Evolutionary conservation across 1,140 invertebrate species (phyloP), one percentile per base, ranked within the genome.

Genomic region (Anastrepha ludens): DNA sequence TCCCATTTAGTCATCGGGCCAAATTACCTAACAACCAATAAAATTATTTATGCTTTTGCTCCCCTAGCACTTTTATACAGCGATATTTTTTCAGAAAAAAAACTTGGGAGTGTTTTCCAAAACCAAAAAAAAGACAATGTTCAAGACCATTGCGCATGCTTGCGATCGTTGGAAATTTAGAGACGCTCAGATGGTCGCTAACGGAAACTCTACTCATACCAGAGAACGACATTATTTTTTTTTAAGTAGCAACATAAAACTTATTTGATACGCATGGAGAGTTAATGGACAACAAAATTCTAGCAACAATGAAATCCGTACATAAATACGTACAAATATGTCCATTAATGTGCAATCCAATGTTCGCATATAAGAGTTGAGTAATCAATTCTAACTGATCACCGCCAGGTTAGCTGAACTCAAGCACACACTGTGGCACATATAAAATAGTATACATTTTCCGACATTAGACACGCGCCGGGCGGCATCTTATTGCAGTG

Each of bases 251-350:
- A 29, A 29, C 1, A 29, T 29, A 29, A 29, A 29, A 29, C 29
- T 29, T 29, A 29, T 29, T 29, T 29, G 29, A 29, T 29, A 29
- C 29, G 29, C n/a, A 64, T 64, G 62, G n/a, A 64, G 20, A 20
- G 62, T 64, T 64, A 64, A 64, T 64, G 62, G 20, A 29, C 29
- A 29, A 20, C n/a, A 64, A 64, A 64, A 64, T 64, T 64, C n/a
- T 64, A 20, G 62, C 62, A 64, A 20, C 6, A 8, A 17, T 64
- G 62, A 20, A 20, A 20, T 29, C 0, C 29, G 29, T 29, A 29
- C 29, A 29, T 64, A 9, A 64, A 8, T 20, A 17, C 7, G 3
- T 17, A 20, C 6, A n/a, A 17, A 64, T 6, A 64, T 7, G 62
- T 20, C 62, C 62, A 64, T 20, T 20, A 64, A 13, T 64, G 62